Evolutionary conservation across 2,888 invertebrate genomes (phyloP).

Genomic region (Keiferia lycopersicella): DNA sequence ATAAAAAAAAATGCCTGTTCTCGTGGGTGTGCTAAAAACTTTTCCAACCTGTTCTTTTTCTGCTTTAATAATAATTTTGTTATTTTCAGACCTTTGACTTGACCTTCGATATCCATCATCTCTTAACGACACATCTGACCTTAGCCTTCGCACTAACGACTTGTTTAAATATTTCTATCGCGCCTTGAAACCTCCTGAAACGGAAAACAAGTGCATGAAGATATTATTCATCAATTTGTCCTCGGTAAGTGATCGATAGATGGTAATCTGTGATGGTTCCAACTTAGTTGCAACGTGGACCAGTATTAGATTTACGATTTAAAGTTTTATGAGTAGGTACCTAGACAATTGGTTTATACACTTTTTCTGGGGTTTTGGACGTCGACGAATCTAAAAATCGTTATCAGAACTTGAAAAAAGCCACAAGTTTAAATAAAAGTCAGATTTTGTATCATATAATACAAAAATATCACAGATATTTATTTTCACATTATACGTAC

Average conservation of each 20-base stretch:
- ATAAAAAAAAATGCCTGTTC: too few species aligned
- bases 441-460: slow-evolving; percentile 51
- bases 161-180: slow-evolving; percentile 16
- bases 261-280: not conserved
- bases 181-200: slow-evolving; percentile 14
- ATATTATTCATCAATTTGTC: not conserved
- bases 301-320: too few species aligned
- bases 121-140: not conserved
- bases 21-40: too few species aligned
- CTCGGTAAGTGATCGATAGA: slow-evolving; percentile 1
- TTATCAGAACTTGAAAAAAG: not conserved
- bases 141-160: slow-evolving; percentile 3
- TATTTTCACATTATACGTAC: slow-evolving; percentile 55
- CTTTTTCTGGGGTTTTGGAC: too few species aligned
- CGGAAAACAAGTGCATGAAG: not conserved
- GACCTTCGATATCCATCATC: not conserved
- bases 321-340: too few species aligned
- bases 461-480: slow-evolving; percentile 63
- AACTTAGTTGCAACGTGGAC: too few species aligned
- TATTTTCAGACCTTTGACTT: not conserved
- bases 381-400: too few species aligned
- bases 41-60: too few species aligned
- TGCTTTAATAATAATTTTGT: not conserved
- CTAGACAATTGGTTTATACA: too few species aligned
- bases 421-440: too few species aligned